Base-by-base conservation (phyloP, 2,888 invertebrate species). In the Epirrita christyi region DNA sequence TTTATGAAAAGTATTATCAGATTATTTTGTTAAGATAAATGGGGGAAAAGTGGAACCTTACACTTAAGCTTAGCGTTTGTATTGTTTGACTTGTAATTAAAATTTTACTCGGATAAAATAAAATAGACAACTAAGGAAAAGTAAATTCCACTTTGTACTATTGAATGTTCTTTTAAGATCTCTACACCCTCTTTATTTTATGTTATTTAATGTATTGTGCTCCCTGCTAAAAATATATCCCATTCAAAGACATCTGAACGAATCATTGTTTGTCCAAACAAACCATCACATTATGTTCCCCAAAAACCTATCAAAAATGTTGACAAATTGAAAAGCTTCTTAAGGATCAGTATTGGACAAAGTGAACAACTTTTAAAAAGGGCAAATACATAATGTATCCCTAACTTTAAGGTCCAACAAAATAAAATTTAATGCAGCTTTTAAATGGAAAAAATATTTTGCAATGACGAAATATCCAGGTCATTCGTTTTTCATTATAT, bases 261-360 rank as follows among this genome's bases (percentile, higher is more conserved):
- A 61, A 55, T 14, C 37, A 15, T 36, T 43, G 21, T 21, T 21
- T 4, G 4, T 47, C 40, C 13, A 55, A 48, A 50, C 48, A 60
- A 61, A 45, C 49, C 57, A 52, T 70, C 62, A 65, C 66, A 63
- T 71, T 73, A 67, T 66, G 63, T 61, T 52, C 63, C 73, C 73
- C 63, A 54, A 61, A 44, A 72, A 73, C 69, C 60, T 38, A 66
- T 67, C 51, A 58, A 69, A 67, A 68, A 68, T 71, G 65, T 67
- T 69, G 67, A 70, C 67, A 70, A 76, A 78, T 78, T 78, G 73
- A 69, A 76, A 74, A 75, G 70, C 68, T 67, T 60, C 70, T 79
- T 78, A 79, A 78, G 76, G 77, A 77, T 76, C 68, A 72, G 63
- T 66, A 71, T 78, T 72, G 75, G 74, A 64, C 68, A 71, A 64